Evolutionary conservation across 30 jellyfish, hydroid and myxozoan genomes (phyloP), one percentile per base, ranked within the genome.

Genomic region (Chironex yamaguchii): DNA sequence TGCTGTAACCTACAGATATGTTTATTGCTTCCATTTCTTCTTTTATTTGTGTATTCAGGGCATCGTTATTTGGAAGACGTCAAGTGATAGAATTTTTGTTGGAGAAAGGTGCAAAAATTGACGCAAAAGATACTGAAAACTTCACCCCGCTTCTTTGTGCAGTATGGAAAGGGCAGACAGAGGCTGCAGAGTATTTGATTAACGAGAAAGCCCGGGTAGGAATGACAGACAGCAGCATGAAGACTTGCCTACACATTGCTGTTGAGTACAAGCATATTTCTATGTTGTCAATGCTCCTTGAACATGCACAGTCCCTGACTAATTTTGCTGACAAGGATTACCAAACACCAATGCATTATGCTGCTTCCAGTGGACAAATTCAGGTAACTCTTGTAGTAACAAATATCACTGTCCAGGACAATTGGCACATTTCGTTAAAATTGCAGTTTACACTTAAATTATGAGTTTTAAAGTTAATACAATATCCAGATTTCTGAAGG

Each of bases 81-180:
- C 91, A 94, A 14, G 68, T 94, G 89, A 67, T 84, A 0, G 62
- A 71, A 35, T 79, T 27, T 33, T 88, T 94, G 4, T 67, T 84
- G 21, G 91, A 94, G 71, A 52, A 42, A 35, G 99, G 97, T 3
- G 97, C 97, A 35, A 64, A 34, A 13, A 52, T 94, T 64, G 75
- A 89, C 64, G 80, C 91, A 0, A 94, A 90, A 49, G 97, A 94
- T 63, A 58, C 31, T 21, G 97, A 94, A 49, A 79, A 75, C 25
- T 94, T 72, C 91, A 94, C 99, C 0, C 97, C 99, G n/a, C 89
- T 94, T 9, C 87, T 94, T 11, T 79, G 89, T 24, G 97, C 99
- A 17, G 97, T 90, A 17, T 88, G 96, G 96, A 94, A 89, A 36
- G 99, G 99, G 4, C 99, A 94, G 52, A 77, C 91, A 20, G 97